A percentile compares a stretch with the other conserved stretches of the same genome.
These are phyloP conservation scores for Nannospalax galili DNA, from an alignment of 2,113 vertebrate species.

Conservation along the genomic window DNA sequence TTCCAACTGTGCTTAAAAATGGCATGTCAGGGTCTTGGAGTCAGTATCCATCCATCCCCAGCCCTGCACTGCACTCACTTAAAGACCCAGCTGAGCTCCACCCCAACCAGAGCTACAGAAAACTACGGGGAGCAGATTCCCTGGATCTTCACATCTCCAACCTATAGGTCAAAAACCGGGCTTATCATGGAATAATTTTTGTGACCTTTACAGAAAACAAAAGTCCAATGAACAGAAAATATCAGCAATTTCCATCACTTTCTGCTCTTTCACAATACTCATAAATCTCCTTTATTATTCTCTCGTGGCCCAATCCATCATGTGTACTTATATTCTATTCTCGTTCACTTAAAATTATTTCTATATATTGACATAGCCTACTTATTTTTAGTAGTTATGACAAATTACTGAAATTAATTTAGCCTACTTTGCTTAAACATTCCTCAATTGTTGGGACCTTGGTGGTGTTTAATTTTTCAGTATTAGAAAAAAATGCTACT, in stretches of 20 bases:
- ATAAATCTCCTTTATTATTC: slow-evolving; percentile 52
- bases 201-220: slow-evolving; percentile 52
- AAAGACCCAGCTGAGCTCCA: background rate
- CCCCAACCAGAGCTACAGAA: background rate
- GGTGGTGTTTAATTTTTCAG: slow-evolving; percentile 65
- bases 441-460: slow-evolving; percentile 33
- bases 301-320: background rate
- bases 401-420: slow-evolving; percentile 40
- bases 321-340: background rate
- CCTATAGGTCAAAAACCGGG: background rate
- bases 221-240: slow-evolving; percentile 19
- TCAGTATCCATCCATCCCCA: background rate
- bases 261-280: background rate
- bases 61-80: background rate
- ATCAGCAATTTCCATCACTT: slow-evolving; percentile 35
- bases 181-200: slow-evolving; percentile 11
- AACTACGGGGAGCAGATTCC: background rate
- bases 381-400: slow-evolving; percentile 61
- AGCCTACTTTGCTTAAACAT: slow-evolving; percentile 47
- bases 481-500: slow-evolving; percentile 41
- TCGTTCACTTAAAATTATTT: slow-evolving; percentile 63
- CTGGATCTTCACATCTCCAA: background rate
- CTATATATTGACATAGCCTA: slow-evolving; percentile 46
- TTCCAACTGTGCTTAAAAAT: slow-evolving; percentile 59
- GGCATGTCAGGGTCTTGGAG: background rate